Conservation (phyloP, 2,888 invertebrate genomes). For the Aricia artaxerxes region DNA sequence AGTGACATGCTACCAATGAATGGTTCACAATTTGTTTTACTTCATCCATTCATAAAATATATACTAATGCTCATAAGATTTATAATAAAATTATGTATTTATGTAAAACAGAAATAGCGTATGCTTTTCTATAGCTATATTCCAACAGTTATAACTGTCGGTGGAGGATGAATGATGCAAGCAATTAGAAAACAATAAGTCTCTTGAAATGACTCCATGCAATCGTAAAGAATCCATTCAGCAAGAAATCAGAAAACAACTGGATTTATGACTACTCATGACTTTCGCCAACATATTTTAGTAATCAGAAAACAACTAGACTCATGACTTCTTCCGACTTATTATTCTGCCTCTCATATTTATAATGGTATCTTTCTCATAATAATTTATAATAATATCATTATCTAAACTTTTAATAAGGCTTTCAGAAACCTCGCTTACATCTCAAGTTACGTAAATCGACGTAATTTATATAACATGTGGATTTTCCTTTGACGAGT, state of each 20-base stretch:
- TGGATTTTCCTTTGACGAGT: background rate
- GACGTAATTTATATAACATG: background rate
- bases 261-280: too few species aligned
- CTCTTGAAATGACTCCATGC: too few species aligned
- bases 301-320: too few species aligned
- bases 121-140: background rate
- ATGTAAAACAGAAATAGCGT: background rate
- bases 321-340: too few species aligned
- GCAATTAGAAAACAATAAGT: too few species aligned
- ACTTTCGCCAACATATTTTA: too few species aligned
- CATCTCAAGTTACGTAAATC: background rate
- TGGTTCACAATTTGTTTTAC: constrained; percentile 13
- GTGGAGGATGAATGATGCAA: too few species aligned
- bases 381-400: background rate
- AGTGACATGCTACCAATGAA: constrained; percentile 5
- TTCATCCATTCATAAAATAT: background rate
- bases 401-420: background rate
- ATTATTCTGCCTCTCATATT: background rate
- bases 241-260: too few species aligned
- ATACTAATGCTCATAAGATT: constrained; percentile 2
- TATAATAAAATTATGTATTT: background rate
- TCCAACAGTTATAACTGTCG: too few species aligned
- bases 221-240: too few species aligned
- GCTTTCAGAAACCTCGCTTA: background rate
- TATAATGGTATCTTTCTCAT: background rate